Evolutionary conservation across 2,113 vertebrate genomes (phyloP).

Genomic region (Pyrgilauda ruficollis): DNA sequence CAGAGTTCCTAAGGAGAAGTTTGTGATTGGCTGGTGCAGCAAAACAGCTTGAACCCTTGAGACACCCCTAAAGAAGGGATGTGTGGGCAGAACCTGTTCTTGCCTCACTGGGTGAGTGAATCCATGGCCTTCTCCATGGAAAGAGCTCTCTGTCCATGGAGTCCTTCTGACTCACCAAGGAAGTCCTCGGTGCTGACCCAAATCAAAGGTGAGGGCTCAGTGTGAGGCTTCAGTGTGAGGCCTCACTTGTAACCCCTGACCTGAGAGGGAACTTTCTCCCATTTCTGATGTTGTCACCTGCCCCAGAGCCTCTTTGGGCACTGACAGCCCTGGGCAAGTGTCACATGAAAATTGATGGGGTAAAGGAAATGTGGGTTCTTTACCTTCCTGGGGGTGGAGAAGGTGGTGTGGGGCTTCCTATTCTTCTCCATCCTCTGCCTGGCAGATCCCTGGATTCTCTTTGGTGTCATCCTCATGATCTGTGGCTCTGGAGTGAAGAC

Average conservation of each 20-base stretch:
- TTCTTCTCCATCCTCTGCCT: neutral
- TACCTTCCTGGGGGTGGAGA: neutral
- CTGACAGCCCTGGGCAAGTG: neutral
- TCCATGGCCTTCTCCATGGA: neutral
- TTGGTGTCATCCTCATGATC: neutral
- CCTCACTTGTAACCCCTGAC: neutral
- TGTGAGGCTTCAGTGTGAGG: no score
- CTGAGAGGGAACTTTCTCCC: neutral
- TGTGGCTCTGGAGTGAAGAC: neutral
- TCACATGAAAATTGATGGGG: neutral
- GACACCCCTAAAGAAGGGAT: neutral
- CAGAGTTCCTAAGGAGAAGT: neutral
- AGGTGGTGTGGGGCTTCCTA: neutral
- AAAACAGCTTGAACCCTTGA: neutral
- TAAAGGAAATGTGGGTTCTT: neutral
- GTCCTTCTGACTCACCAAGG: neutral
- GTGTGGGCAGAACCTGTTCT: neutral
- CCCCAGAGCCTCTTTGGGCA: neutral
- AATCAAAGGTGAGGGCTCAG: neutral
- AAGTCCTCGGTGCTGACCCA: neutral
- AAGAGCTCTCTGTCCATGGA: neutral
- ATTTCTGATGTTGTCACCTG: neutral
- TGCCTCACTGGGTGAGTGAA: neutral
- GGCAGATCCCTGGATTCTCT: neutral
- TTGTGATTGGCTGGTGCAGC: neutral